Conservation (phyloP, 2,888 invertebrate genomes). For the Mactromeris polynyma region DNA sequence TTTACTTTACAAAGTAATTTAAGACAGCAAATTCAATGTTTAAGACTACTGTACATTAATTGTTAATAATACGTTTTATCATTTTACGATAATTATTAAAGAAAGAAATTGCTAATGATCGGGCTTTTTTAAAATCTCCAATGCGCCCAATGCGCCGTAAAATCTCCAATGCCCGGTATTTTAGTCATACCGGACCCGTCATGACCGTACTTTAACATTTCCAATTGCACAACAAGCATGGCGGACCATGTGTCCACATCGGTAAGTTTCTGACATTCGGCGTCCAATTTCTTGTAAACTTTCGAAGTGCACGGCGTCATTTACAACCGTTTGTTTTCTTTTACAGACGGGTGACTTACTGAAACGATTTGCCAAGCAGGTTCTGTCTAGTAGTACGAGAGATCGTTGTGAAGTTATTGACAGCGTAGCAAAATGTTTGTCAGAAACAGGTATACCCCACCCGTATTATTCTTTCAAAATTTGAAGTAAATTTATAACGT, state of each 20-base stretch:
- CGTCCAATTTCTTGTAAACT: not conserved
- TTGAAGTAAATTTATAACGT: not conserved
- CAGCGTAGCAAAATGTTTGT: conserved; percentile 77
- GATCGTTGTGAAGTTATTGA: conserved; percentile 78
- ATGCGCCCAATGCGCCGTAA: no score
- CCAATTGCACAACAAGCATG: conserved; percentile 83
- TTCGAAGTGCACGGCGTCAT: not conserved
- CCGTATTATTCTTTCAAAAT: not conserved
- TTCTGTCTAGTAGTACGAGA: conserved; percentile 81
- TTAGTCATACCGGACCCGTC: no score
- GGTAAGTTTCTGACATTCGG: conserved; percentile 63
- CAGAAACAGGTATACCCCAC: conserved; percentile 77
- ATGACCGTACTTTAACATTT: not conserved
- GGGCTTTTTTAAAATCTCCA: no score
- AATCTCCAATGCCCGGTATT: no score
- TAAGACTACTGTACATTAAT: no score
- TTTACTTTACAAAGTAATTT: no score
- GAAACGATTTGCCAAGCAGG: conserved; percentile 82
- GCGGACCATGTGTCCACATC: conserved; percentile 80
- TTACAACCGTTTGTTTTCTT: not conserved
- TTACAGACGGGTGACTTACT: conserved; percentile 80
- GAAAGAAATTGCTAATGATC: no score
- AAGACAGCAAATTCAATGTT: no score
- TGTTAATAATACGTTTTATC: no score
- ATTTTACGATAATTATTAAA: no score